These are phyloP conservation scores for Furcula furcula DNA, from an alignment of 2,888 invertebrate species.

Conservation along the genomic window DNA sequence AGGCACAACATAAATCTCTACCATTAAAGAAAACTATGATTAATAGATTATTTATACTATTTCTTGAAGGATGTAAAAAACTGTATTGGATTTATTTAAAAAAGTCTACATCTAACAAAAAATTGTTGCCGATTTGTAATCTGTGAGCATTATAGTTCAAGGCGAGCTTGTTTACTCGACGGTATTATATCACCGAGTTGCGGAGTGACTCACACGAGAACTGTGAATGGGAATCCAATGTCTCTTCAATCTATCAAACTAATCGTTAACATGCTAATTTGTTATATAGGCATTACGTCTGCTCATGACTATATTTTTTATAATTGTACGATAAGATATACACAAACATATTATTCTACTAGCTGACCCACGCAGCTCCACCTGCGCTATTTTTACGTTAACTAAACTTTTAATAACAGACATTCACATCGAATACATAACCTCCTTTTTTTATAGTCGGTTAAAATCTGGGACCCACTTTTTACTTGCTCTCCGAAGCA, in stretches of 20 bases:
- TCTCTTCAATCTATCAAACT: slow-evolving; percentile 7
- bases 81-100: too few species aligned
- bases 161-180: slow-evolving; percentile 22
- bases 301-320: background rate
- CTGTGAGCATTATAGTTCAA: slow-evolving; percentile 15
- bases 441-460: too few species aligned
- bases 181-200: slow-evolving; percentile 45
- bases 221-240: slow-evolving; percentile 36
- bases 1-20: slow-evolving; percentile 4
- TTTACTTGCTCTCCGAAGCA: too few species aligned
- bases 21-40: slow-evolving; percentile 7
- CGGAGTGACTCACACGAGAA: slow-evolving; percentile 39
- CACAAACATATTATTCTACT: background rate
- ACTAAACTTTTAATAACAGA: too few species aligned
- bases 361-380: too few species aligned
- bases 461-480: too few species aligned
- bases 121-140: slow-evolving; percentile 22
- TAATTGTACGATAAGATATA: background rate
- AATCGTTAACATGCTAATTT: slow-evolving; percentile 30
- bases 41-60: background rate
- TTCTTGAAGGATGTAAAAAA: slow-evolving; percentile 7
- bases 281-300: slow-evolving; percentile 8
- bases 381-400: too few species aligned
- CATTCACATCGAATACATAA: too few species aligned
- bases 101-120: slow-evolving; percentile 26